Conservation (phyloP, 2,113 vertebrate species). For the Podocnemis expansa region DNA sequence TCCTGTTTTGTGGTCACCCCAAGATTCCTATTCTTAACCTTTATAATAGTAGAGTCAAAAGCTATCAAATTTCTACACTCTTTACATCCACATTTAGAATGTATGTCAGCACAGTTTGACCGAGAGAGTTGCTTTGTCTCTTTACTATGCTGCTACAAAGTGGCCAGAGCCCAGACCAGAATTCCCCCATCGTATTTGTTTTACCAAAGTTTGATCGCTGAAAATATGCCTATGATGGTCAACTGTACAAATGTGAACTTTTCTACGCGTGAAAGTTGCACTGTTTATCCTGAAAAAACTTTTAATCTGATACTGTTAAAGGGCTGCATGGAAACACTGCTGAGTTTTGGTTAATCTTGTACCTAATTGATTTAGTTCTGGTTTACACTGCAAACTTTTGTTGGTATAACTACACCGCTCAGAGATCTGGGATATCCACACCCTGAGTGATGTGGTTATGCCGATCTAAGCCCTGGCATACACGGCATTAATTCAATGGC, state of each 20-base stretch:
- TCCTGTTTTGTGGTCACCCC: not conserved
- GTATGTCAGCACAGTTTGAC: not conserved
- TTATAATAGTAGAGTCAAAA: not conserved
- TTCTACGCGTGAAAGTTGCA: not conserved
- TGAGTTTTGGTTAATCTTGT: not conserved
- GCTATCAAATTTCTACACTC: not conserved
- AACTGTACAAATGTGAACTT: not conserved
- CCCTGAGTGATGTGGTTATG: not conserved
- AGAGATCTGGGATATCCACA: not conserved
- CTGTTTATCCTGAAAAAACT: not conserved
- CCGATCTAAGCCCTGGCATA: not conserved
- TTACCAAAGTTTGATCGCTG: slow-evolving; percentile 10
- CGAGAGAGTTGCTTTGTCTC: not conserved
- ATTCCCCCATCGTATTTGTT: not conserved
- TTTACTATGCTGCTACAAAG: not conserved
- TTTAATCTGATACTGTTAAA: not conserved
- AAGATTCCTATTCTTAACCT: slow-evolving; percentile 39
- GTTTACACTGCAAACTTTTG: not conserved
- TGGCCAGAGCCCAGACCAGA: not conserved
- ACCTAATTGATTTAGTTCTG: not conserved
- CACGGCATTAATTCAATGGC: not conserved
- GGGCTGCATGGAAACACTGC: not conserved
- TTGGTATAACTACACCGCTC: not conserved
- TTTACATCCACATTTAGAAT: not conserved
- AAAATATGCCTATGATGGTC: not conserved